Base-by-base conservation (phyloP, 2,888 invertebrate species). In the Meganola albula region DNA sequence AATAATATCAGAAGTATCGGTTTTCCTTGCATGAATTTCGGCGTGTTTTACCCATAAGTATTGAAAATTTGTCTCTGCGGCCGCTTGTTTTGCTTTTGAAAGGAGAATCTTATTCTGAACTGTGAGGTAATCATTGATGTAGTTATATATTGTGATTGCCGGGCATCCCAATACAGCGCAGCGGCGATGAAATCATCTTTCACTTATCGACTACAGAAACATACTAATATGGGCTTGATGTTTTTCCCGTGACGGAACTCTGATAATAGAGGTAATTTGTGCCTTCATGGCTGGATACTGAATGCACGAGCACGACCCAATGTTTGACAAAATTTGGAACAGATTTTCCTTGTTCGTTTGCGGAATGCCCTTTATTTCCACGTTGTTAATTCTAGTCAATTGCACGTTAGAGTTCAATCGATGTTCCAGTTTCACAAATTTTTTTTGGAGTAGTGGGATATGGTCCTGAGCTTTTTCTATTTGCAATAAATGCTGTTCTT, bases 291-390 rank as follows among this genome's bases (percentile, higher is more conserved):
- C 11, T 1, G 28, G 13, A 22, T 12, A 28, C 2, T 9, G n/a
- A 10, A 27, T 27, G 9, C 4, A 5, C 2, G 26, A 27, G 9
- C 4, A 5, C 2, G 26, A 27, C n/a, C 12, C 26, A 16, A 27
- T 27, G 4, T 9, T 9, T 4, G 9, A 16, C 8, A 27, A 8
- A 4, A 20, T 11, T 12, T 28, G 21, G 18, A 28, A 28, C 4
- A 31, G 12, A n/a, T 31, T 31, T 21, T 31, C 31, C 2, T 20
- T 31, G n/a, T 20, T 20, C 6, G 4, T 12, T 7, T 24, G 20
- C 2, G 31, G 25, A 10, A 31, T 12, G 5, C 31, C 31, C 10
- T 25, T 31, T 1, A 31, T 24, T 10, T 31, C 31, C 1, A 31
- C 5, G 9, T 31, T 31, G n/a, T 31, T 31, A 10, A 24, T 10